Conservation (phyloP, 2,113 vertebrate species). For the Mustelus asterias region DNA sequence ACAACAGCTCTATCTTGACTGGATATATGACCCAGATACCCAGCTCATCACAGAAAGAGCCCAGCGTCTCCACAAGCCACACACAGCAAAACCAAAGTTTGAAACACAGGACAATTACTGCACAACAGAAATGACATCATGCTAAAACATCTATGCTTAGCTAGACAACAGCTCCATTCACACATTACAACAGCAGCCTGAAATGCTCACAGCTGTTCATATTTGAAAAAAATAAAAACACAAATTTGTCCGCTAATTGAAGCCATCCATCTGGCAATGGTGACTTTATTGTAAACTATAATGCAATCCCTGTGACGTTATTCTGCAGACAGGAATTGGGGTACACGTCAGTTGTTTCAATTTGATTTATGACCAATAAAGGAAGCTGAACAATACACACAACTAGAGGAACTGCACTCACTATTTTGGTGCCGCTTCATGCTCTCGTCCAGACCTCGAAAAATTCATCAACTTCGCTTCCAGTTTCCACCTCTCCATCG, state of each 20-base stretch:
- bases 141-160: conserved; percentile 7
- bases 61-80: background rate
- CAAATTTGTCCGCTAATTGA: background rate
- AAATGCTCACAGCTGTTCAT: background rate
- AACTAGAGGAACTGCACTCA: background rate
- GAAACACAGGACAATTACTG: background rate
- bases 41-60: background rate
- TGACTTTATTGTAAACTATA: background rate
- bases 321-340: background rate
- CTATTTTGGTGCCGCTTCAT: background rate
- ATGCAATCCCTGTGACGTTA: background rate
- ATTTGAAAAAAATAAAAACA: background rate
- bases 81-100: background rate
- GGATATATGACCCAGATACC: background rate
- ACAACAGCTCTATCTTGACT: background rate
- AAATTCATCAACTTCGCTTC: too few relatives aligned
- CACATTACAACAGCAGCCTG: background rate
- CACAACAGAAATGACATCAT: background rate
- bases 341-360: background rate
- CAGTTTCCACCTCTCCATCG: too few relatives aligned
- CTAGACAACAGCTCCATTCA: background rate
- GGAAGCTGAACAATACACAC: background rate
- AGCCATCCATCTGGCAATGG: background rate
- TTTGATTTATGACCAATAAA: background rate
- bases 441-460: too few relatives aligned